Base-by-base conservation (phyloP, 2,888 invertebrate genomes). In the Pammene aurita region DNA sequence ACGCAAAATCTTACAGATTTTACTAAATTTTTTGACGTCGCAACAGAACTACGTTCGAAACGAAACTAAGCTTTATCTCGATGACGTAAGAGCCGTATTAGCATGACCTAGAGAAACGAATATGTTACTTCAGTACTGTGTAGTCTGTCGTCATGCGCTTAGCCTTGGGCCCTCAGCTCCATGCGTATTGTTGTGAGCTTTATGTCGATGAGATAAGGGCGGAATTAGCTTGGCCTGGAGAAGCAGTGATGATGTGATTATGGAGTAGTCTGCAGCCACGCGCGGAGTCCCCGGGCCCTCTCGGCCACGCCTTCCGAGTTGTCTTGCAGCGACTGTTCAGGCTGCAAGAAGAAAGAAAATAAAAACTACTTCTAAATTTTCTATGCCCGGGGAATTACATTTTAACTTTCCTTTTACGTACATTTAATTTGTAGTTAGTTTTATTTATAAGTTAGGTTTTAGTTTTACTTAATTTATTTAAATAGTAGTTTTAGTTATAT, bases 181-280 rank as follows among this genome's bases (percentile, higher is more conserved):
- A 26, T 26, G 26, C 26, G 4, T n/a, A n/a, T n/a, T 2, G 26
- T 26, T 26, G 38, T 7, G 14, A 46, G 44, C 46, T 5, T 7
- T 48, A 48, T 48, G 2, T 16, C 9, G 16, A 16, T 10, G 16
- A 9, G 16, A 18, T 7, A 48, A 48, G 48, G 16, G 48, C 10
- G 16, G 16, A 6, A 9, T 26, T 26, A 52, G 52, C 18, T 52
- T 34, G 44, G 18, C 26, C 26, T 26, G 18, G 44, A n/a, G 58
- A 34, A 60, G 46, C 58, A n/a, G n/a, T n/a, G 54, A 54, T 26
- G 42, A 13, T 11, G 55, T 48, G 16, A 35, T 81, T 81, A 92
- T 6, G 90, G 90, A 13, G 90, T 83, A 2, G 90, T 89, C 77
- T 92, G 90, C 5, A 92, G 80, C 92, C 92, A 92, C n/a, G 89